These are phyloP conservation scores for Leptopilina boulardi DNA, from an alignment of 1,140 invertebrate species.

Conservation along the genomic window DNA sequence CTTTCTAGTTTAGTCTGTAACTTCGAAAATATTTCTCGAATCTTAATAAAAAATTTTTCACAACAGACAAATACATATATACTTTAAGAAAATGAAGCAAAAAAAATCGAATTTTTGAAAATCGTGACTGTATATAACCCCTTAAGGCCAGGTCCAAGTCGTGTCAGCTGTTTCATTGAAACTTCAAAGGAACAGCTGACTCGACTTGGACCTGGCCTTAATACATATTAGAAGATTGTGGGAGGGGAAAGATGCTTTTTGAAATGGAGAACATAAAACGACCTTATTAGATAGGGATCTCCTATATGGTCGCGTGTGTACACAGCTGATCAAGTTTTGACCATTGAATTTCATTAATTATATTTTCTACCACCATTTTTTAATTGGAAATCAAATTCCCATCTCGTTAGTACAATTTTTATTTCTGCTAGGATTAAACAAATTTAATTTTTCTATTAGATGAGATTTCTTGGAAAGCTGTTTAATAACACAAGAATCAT, in stretches of 20 bases:
- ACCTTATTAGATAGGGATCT: slow-evolving; percentile 74
- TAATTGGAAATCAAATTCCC: background rate
- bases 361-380: background rate
- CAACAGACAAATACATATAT: slow-evolving; percentile 54
- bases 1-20: too few species aligned
- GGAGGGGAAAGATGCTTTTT: slow-evolving; percentile 48
- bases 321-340: slow-evolving; percentile 68
- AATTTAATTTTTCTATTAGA: background rate
- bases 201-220: too few species aligned
- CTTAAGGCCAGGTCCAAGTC: too few species aligned
- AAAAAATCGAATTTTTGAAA: too few species aligned
- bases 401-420: background rate
- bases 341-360: slow-evolving; percentile 39
- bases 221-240: slow-evolving; percentile 73
- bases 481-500: background rate
- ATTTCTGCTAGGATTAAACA: background rate
- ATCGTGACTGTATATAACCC: too few species aligned
- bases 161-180: too few species aligned
- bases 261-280: slow-evolving; percentile 61
- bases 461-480: background rate
- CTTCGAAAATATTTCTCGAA: too few species aligned
- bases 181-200: too few species aligned
- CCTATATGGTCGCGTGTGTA: slow-evolving; percentile 69
- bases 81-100: slow-evolving; percentile 68
- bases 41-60: too few species aligned